These are phyloP conservation scores for Toxotes chatareus DNA, from an alignment of 2,113 vertebrate genomes.

Conservation along the genomic window DNA sequence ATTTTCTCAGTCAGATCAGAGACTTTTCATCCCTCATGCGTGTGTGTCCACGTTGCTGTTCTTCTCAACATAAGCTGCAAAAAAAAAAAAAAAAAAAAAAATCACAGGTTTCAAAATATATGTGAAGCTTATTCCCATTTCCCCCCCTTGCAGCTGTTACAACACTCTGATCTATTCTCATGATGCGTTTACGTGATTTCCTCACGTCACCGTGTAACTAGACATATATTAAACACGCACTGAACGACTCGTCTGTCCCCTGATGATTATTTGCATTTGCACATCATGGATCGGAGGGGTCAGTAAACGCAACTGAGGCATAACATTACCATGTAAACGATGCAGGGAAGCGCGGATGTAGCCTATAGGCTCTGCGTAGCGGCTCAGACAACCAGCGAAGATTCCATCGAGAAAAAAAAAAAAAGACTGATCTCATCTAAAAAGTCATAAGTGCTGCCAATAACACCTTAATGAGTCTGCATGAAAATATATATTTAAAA, in stretches of 20 bases:
- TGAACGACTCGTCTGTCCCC: background rate
- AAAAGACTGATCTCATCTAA: background rate
- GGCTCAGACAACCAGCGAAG: background rate
- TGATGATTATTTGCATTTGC: background rate
- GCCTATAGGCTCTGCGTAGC: too few relatives aligned
- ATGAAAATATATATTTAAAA: background rate
- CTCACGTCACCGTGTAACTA: background rate
- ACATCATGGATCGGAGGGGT: background rate
- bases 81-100: background rate
- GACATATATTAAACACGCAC: background rate
- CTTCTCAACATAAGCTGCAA: background rate
- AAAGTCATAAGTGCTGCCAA: background rate
- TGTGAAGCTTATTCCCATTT: background rate
- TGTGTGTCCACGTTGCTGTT: background rate
- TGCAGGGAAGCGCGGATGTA: background rate
- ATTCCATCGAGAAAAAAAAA: background rate
- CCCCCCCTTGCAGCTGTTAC: background rate
- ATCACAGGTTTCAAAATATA: background rate
- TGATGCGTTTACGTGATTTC: conserved; percentile 38
- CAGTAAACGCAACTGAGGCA: conserved; percentile 46
- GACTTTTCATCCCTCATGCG: background rate
- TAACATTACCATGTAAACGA: background rate
- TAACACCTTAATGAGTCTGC: background rate
- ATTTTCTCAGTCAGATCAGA: conserved; percentile 8
- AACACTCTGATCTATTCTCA: background rate